A percentile compares a stretch with the other conserved stretches of the same genome.
These are phyloP conservation scores for Zaprionus ghesquierei DNA, from an alignment of 1,140 invertebrate genomes.

Conservation along the genomic window DNA sequence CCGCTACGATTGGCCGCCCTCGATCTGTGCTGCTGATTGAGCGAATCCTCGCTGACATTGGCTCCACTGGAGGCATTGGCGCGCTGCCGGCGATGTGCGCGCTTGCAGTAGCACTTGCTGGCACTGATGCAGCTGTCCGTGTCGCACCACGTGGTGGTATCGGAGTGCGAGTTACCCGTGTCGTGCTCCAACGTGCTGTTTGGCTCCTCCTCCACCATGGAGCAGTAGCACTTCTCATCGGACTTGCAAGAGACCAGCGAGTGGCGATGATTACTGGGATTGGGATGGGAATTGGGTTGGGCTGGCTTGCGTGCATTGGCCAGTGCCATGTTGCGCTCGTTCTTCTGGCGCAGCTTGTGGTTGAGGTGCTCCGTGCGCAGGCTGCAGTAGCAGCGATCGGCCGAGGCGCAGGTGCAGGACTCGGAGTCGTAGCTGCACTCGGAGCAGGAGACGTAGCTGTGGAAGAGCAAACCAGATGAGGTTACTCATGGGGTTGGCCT, in stretches of 20 bases:
- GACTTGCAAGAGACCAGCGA: constrained; percentile 82
- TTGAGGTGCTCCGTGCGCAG: constrained; percentile 82
- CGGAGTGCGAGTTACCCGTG: constrained; percentile 64
- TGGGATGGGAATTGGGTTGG: too few species aligned
- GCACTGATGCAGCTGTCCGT: constrained; percentile 93
- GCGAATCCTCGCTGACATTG: constrained; percentile 54
- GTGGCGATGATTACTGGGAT: constrained; percentile 48
- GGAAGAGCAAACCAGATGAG: not conserved
- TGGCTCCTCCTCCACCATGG: constrained; percentile 82
- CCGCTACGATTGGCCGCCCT: constrained; percentile 18
- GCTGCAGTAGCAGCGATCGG: constrained; percentile 91
- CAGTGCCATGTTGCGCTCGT: constrained; percentile 58
- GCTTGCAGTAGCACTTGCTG: constrained; percentile 93
- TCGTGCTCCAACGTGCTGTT: constrained; percentile 71
- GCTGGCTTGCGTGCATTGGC: constrained; percentile 38
- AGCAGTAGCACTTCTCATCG: constrained; percentile 89
- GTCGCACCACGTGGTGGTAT: constrained; percentile 88
- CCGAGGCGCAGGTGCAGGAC: constrained; percentile 88
- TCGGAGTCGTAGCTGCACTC: constrained; percentile 93
- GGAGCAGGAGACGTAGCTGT: constrained; percentile 90
- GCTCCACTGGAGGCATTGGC: constrained; percentile 23
- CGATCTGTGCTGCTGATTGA: constrained; percentile 59
- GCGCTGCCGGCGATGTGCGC: constrained; percentile 73
- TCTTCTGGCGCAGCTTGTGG: constrained; percentile 69
- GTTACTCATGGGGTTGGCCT: not conserved